Base-by-base conservation (phyloP, 2,797 vertebrate genomes). In the Enteromius fasciolatus region DNA sequence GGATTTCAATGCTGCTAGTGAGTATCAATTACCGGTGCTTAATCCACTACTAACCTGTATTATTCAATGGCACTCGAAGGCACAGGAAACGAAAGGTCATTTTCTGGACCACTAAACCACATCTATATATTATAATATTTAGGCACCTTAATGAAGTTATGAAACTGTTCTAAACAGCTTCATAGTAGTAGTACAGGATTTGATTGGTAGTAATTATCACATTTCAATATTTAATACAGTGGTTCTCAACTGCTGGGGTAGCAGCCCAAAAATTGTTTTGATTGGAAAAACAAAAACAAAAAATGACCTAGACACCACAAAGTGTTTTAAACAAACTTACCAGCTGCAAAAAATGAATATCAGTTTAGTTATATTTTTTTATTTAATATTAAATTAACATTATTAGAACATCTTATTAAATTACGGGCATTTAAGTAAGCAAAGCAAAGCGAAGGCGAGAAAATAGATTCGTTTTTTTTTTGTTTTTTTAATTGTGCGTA, bases 201-300 rank as follows among this genome's bases (percentile, higher is more conserved):
- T 23, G 2, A 36, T 54, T 20, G 15, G 23, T 39, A 7, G 2
- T 9, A 52, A 54, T 75, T n/a, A 18, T 59, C n/a, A 74, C 3
- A 39, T 46, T 17, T 63, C 6, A 3, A 41, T 76, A 10, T 76
- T 46, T 18, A 63, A 31, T 44, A 76, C 75, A 76, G 57, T 63
- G 75, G 75, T 76, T 61, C 25, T 76, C 75, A 76, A 31, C 50
- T 25, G 14, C 52, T 41, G 7, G 41, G 73, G 31, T 54, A 18
- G 9, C 25, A 20, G 25, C 9, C 17, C 1, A 6, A 28, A 46
- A 48, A 17, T 70, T 3, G 17, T 52, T 73, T 52, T 6, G 70
- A 54, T 0, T 54, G 18, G 17, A 1, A 52, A 33, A 50, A 52
- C 9, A 1, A 39, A 39, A 39, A 39, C 39, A 39, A 39, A 2